These are phyloP conservation scores for Horisme vitalbata DNA, from an alignment of 2,888 invertebrate genomes.

Conservation along the genomic window DNA sequence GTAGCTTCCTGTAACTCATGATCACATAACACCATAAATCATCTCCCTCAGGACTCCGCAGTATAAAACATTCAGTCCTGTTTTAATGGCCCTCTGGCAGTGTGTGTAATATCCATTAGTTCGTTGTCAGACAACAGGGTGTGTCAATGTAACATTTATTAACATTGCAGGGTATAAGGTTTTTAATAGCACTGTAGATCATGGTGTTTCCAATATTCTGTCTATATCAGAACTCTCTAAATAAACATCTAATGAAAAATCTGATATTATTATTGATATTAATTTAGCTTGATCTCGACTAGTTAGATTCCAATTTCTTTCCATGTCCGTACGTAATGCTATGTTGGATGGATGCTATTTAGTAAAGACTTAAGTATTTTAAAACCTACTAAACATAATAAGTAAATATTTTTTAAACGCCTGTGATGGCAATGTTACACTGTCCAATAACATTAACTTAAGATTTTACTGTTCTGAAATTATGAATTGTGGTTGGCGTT, in stretches of 20 bases:
- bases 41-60: slow-evolving; percentile 14
- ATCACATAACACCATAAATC: slow-evolving; percentile 28
- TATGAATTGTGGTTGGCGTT: no score
- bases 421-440: no score
- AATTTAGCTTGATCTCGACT: background rate
- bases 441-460: no score
- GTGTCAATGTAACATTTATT: slow-evolving; percentile 20
- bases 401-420: no score
- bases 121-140: slow-evolving; percentile 39
- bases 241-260: background rate
- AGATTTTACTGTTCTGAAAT: no score
- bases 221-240: background rate
- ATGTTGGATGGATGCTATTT: no score
- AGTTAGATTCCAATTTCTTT: no score
- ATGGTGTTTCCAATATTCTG: background rate
- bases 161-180: background rate
- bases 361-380: no score
- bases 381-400: no score
- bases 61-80: slow-evolving; percentile 27
- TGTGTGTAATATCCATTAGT: slow-evolving; percentile 42
- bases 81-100: slow-evolving; percentile 36
- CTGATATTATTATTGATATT: background rate
- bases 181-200: slow-evolving; percentile 2
- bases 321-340: no score
- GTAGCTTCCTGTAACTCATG: slow-evolving; percentile 13